These are phyloP conservation scores for Frankliniella fusca DNA, from an alignment of 2,888 invertebrate species.

Conservation along the genomic window DNA sequence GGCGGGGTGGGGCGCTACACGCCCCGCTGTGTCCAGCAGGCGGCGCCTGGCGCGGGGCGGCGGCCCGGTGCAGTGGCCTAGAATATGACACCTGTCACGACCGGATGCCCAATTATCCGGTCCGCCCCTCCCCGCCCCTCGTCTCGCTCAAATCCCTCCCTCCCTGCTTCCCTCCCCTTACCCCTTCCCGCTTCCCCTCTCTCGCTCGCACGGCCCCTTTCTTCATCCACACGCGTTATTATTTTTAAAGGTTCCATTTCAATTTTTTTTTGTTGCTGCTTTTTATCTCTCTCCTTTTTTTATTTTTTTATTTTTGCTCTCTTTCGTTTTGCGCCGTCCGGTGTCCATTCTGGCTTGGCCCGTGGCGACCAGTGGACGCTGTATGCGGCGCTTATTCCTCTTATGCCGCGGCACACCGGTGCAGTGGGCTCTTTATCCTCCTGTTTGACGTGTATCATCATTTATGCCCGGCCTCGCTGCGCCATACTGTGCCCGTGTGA, in stretches of 20 bases:
- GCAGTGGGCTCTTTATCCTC: too few species aligned
- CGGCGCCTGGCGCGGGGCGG: background rate
- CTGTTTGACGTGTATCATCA: too few species aligned
- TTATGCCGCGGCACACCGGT: background rate
- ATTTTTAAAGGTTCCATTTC: background rate
- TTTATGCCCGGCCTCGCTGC: too few species aligned
- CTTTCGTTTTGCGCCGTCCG: background rate
- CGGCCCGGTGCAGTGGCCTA: background rate
- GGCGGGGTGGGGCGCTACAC: background rate
- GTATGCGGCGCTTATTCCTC: background rate
- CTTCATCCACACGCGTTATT: slow-evolving; percentile 15
- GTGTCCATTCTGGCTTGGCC: background rate
- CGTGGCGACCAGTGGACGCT: background rate
- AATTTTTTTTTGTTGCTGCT: background rate
- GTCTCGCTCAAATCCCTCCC: too few species aligned
- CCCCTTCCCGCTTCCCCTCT: background rate
- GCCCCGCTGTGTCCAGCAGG: background rate
- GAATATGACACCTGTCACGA: slow-evolving; percentile 17
- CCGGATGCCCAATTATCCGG: slow-evolving; percentile 5
- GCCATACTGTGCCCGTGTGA: too few species aligned
- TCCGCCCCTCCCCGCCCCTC: background rate
- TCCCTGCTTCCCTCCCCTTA: too few species aligned
- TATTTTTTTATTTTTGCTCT: background rate
- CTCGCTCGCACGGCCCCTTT: background rate
- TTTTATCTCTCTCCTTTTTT: background rate